phyloP scores from a whole-genome alignment of 2,888 invertebrate species.

The Nemotelus nigrinus region DNA sequence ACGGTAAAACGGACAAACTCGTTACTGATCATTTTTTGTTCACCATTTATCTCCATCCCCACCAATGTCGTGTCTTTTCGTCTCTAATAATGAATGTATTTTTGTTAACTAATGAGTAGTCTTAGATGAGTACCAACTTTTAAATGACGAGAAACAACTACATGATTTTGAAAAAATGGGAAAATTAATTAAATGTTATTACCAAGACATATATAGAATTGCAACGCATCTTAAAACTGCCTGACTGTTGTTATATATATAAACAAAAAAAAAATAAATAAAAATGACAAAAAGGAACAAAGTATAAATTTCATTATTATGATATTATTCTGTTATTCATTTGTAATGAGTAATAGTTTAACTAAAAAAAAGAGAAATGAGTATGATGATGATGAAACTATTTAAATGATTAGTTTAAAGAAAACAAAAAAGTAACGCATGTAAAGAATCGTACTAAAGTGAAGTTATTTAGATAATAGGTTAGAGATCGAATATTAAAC shows the following conservation, averaged over 20 bases:
- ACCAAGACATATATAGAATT: conserved; percentile 43
- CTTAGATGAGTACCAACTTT: conserved; percentile 22
- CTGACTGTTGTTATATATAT: conserved; percentile 52
- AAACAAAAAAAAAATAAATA: conserved; percentile 39
- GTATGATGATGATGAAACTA: conserved; percentile 11
- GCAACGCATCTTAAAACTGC: conserved; percentile 52
- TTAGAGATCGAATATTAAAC: conserved; percentile 22
- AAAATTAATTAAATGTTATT: conserved; percentile 41
- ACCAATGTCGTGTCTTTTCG: conserved; percentile 44
- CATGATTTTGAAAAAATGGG: conserved; percentile 32
- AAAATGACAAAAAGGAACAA: conserved; percentile 39
- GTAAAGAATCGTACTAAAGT: conserved; percentile 31
- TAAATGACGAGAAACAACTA: conserved; percentile 3
- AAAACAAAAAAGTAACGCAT: conserved; percentile 2
- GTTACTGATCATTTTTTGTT: background rate
- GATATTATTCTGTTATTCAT: conserved; percentile 36
- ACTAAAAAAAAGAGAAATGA: conserved; percentile 1
- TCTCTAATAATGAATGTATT: conserved; percentile 42
- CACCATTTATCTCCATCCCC: conserved; percentile 10
- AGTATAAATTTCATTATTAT: conserved; percentile 42
- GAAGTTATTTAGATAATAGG: conserved; percentile 28
- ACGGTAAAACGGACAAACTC: background rate
- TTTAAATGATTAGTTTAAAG: conserved; percentile 18
- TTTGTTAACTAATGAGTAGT: conserved; percentile 45
- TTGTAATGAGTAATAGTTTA: conserved; percentile 38